Percentiles rank a stretch among this genome's conserved stretches.
These are phyloP conservation scores for Cheirogaleus medius DNA, from an alignment of 2,113 vertebrate genomes.

Conservation along the genomic window DNA sequence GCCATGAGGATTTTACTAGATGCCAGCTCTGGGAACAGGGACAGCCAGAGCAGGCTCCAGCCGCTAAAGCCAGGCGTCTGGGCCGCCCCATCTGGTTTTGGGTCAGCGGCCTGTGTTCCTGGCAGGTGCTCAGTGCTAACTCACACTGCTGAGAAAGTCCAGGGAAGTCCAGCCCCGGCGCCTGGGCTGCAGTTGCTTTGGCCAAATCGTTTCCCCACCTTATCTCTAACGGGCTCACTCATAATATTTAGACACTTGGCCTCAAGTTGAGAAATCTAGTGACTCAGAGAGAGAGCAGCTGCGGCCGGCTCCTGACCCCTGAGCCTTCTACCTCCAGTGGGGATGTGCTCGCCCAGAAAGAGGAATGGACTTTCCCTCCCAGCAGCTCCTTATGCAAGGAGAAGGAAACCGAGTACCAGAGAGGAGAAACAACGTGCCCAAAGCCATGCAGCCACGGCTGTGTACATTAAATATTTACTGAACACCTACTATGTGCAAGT, in stretches of 20 bases:
- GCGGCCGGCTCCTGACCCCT: background rate
- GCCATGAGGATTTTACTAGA: background rate
- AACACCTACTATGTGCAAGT: background rate
- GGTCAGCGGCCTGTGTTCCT: background rate
- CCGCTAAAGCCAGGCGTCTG: background rate
- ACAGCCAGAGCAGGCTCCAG: background rate
- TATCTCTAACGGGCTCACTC: constrained; percentile 34
- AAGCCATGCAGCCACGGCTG: background rate
- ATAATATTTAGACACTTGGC: constrained; percentile 20
- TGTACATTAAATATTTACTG: background rate
- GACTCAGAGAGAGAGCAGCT: constrained; percentile 50
- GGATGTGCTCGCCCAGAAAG: background rate
- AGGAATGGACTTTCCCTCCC: background rate
- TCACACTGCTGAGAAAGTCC: background rate
- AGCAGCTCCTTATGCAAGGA: background rate
- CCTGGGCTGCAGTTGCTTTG: background rate
- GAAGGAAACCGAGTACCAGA: background rate
- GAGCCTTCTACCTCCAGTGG: background rate
- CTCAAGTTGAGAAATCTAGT: background rate
- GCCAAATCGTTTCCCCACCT: constrained; percentile 10
- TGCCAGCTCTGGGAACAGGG: background rate
- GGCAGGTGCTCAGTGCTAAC: constrained; percentile 20
- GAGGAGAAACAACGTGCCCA: background rate
- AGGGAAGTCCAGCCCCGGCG: background rate
- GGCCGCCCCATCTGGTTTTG: fast-evolving